Percentiles rank a stretch among this genome's conserved stretches.
Evolutionary conservation across 53 echinoderm and acorn worm species (phyloP).

Genomic region (Zoroaster sp.): DNA sequence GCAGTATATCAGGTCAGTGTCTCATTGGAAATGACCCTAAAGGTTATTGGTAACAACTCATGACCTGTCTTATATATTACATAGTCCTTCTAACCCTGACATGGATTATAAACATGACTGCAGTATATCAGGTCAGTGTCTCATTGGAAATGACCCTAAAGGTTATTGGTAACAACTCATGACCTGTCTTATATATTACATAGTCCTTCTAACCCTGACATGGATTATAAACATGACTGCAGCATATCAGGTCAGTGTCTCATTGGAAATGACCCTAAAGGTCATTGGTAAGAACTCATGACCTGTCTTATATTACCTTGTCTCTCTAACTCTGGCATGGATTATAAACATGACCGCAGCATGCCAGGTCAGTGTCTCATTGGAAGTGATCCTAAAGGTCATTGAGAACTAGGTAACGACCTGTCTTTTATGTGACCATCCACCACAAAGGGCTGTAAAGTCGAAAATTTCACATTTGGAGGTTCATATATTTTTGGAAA

Average conservation of each 20-base stretch:
- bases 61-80: not conserved
- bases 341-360: conserved; percentile 76
- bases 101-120: conserved; percentile 67
- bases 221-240: conserved; percentile 66
- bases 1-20: conserved; percentile 71
- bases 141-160: not conserved
- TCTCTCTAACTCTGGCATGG: conserved; percentile 31
- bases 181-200: not conserved
- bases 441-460: too few species aligned
- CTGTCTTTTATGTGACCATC: not conserved
- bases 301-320: not conserved
- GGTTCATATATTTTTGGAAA: too few species aligned
- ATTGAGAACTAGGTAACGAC: not conserved
- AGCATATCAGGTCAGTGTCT: conserved; percentile 69
- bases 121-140: conserved; percentile 66
- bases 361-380: conserved; percentile 36
- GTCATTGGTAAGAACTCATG: not conserved
- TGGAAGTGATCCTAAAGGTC: not conserved
- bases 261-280: not conserved
- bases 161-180: not conserved
- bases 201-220: conserved; percentile 21
- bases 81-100: conserved; percentile 15
- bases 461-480: too few species aligned
- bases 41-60: not conserved
- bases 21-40: not conserved